These are phyloP conservation scores for Orius laevigatus DNA, from an alignment of 1,140 invertebrate genomes.

Conservation along the genomic window DNA sequence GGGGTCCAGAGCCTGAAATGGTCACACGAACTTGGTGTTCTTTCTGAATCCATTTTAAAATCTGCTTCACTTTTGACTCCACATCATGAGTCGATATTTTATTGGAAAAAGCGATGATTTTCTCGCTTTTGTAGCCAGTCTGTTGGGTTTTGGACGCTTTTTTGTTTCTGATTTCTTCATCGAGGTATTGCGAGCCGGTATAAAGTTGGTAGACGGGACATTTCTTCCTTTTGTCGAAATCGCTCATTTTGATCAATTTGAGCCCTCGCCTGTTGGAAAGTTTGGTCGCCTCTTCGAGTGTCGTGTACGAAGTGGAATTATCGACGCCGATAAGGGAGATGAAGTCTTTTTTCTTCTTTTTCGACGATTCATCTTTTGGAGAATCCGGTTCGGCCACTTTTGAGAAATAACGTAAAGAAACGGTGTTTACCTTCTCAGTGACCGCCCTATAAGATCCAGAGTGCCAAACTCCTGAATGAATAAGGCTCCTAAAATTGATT, in stretches of 20 bases:
- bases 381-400: too few species aligned
- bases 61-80: conserved; percentile 5
- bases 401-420: too few species aligned
- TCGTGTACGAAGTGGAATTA: neutral
- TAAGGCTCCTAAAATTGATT: too few species aligned
- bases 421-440: too few species aligned
- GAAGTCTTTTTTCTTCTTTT: neutral
- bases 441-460: too few species aligned
- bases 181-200: neutral
- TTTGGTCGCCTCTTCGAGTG: conserved; percentile 1
- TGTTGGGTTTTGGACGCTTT: neutral
- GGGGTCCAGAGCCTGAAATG: conserved; percentile 1
- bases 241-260: conserved; percentile 11
- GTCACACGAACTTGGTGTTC: conserved; percentile 4
- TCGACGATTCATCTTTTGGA: too few species aligned
- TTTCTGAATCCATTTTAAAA: conserved; percentile 10
- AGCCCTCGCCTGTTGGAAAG: conserved; percentile 7
- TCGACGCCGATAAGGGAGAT: conserved; percentile 5
- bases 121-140: conserved; percentile 9
- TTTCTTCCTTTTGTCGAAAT: conserved; percentile 6
- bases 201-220: conserved; percentile 4
- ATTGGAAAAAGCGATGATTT: conserved; percentile 8
- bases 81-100: conserved; percentile 6
- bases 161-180: conserved; percentile 1
- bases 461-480: too few species aligned